Percentiles rank a stretch among this genome's conserved stretches.
Conservation (phyloP, 2,113 vertebrate species). For the Varanus komodoensis region DNA sequence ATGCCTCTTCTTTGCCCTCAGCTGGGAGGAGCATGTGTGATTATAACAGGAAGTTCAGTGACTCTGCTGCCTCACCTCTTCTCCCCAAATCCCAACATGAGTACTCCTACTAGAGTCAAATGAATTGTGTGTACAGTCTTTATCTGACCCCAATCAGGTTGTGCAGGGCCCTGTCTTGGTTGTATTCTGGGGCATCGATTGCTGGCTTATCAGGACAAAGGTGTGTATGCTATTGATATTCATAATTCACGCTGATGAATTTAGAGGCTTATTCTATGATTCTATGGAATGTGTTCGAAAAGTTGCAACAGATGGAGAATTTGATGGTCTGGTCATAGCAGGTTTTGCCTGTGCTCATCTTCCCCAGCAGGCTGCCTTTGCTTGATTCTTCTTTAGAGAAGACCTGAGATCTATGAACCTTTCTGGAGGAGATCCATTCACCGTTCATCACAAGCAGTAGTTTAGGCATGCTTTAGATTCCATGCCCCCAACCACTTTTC, state of each 20-base stretch:
- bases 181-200: background rate
- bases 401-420: too few relatives aligned
- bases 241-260: conserved; percentile 4
- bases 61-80: background rate
- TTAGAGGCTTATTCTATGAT: background rate
- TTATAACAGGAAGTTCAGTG: background rate
- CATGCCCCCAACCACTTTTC: too few relatives aligned
- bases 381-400: too few relatives aligned
- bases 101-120: background rate
- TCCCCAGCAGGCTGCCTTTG: background rate
- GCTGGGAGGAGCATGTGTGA: background rate
- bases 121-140: background rate
- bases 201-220: background rate
- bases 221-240: rapidly evolving
- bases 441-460: too few relatives aligned
- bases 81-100: background rate
- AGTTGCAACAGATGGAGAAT: background rate
- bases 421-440: too few relatives aligned
- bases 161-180: background rate
- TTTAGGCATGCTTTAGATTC: too few relatives aligned
- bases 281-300: background rate
- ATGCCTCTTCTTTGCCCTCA: background rate
- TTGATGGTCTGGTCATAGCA: background rate
- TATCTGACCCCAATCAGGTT: background rate
- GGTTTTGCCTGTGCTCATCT: background rate